Evolutionary conservation across 2,113 vertebrate genomes (phyloP).

Genomic region (Aleadryas rufinucha): DNA sequence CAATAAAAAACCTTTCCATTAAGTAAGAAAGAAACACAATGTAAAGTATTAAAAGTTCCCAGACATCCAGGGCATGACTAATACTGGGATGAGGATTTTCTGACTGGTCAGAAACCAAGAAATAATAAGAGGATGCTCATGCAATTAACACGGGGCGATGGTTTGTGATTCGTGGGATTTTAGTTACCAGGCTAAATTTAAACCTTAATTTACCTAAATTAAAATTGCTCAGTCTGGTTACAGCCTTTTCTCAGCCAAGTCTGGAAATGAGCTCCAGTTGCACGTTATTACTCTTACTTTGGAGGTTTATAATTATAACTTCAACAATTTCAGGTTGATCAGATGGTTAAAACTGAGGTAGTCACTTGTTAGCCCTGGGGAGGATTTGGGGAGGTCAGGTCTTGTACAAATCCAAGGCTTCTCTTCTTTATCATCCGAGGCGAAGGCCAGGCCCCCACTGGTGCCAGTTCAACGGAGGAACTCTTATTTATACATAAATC

Average conservation of each 20-base stretch:
- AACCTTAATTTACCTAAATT: slow-evolving; percentile 38
- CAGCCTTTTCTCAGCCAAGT: slow-evolving; percentile 43
- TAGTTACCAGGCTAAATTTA: slow-evolving; percentile 38
- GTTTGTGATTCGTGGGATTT: not conserved
- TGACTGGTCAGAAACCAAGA: not conserved
- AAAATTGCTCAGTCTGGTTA: slow-evolving; percentile 37
- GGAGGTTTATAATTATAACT: not conserved
- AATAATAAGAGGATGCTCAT: not conserved
- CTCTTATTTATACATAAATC: fast-evolving
- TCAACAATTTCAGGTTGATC: not conserved
- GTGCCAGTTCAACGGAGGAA: fast-evolving
- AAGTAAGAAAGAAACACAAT: slow-evolving; percentile 18
- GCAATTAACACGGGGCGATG: not conserved
- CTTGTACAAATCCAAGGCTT: not conserved
- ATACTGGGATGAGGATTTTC: not conserved
- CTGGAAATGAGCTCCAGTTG: slow-evolving; percentile 3
- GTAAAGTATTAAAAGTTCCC: not conserved
- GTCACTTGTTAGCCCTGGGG: not conserved
- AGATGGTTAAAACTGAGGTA: not conserved
- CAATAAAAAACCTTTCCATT: not conserved
- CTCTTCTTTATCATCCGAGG: fast-evolving
- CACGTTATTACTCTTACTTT: not conserved
- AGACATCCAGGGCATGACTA: slow-evolving; percentile 26
- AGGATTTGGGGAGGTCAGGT: not conserved
- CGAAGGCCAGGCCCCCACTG: fast-evolving